Conservation (phyloP, 1,140 invertebrate genomes). For the Caenorhabditis elegans region WBcel235 BX284605.5:12740001-12740500, state of each 20-base stretch:
- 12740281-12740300: neutral
- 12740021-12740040: no score
- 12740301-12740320: conserved; percentile 10
- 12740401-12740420: conserved; percentile 32
- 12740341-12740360: neutral
- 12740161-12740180: conserved; percentile 56
- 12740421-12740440: conserved; percentile 39
- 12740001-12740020: no score
- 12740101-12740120: neutral
- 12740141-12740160: conserved; percentile 53
- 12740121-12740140: conserved; percentile 43
- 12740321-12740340: neutral
- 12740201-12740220: conserved; percentile 25
- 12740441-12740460: conserved; percentile 28
- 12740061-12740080: no score
- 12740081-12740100: neutral
- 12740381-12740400: neutral
- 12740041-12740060: no score
- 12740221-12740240: conserved; percentile 6
- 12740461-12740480: conserved; percentile 39
- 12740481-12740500: conserved; percentile 35
- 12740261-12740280: neutral
- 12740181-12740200: conserved; percentile 45
- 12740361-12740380: neutral
- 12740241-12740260: neutral